These are phyloP conservation scores for Dexiosoma caninum DNA, from an alignment of 2,888 invertebrate species.

Conservation along the genomic window DNA sequence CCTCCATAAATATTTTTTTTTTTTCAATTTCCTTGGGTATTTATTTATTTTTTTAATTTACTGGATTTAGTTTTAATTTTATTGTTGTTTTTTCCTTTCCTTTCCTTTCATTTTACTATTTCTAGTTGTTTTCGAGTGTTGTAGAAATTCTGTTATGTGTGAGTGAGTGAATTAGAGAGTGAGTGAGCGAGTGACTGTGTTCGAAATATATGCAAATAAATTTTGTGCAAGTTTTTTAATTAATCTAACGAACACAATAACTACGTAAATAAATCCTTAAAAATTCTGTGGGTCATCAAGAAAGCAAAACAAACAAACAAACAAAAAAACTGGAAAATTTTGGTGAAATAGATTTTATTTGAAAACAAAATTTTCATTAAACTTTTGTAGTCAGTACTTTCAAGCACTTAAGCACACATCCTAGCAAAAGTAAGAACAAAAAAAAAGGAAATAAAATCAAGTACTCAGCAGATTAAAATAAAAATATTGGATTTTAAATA, in stretches of 20 bases:
- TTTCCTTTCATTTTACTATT: conserved; percentile 17
- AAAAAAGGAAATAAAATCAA: neutral
- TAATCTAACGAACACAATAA: conserved; percentile 57
- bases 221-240: conserved; percentile 60
- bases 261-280: conserved; percentile 55
- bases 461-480: conserved; percentile 16
- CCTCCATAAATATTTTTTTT: conserved; percentile 13
- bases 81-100: neutral
- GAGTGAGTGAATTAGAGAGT: conserved; percentile 1
- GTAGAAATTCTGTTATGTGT: conserved; percentile 17
- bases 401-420: conserved; percentile 38
- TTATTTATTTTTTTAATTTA: neutral
- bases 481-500: conserved; percentile 38
- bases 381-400: conserved; percentile 30
- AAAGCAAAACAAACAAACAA: neutral
- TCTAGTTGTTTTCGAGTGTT: conserved; percentile 31
- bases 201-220: conserved; percentile 58
- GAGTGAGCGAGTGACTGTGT: conserved; percentile 24
- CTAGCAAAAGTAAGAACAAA: too few relatives aligned
- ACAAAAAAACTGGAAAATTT: conserved; percentile 3
- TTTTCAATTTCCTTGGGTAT: conserved; percentile 13
- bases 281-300: conserved; percentile 56
- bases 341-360: neutral
- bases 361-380: conserved; percentile 25
- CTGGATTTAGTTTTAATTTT: neutral